Evolutionary conservation across 2,113 vertebrate genomes (phyloP).

Genomic region (Pomatorhinus ruficollis): DNA sequence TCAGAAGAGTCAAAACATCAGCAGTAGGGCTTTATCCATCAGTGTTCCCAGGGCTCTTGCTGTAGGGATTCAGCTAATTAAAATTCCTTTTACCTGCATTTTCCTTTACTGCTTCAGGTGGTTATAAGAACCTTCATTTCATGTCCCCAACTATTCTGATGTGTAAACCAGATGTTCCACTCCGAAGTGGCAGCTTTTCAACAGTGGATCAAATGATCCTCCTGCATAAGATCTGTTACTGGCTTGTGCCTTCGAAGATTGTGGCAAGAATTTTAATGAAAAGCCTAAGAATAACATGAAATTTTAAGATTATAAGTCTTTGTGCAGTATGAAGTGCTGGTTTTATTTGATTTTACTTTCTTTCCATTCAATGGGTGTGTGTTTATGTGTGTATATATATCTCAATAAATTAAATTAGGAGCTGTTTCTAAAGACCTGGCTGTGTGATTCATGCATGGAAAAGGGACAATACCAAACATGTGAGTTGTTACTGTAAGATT

Average conservation of each 20-base stretch:
- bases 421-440: not conserved
- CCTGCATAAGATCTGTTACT: not conserved
- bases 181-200: constrained; percentile 37
- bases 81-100: constrained; percentile 57
- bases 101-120: constrained; percentile 61
- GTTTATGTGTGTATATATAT: not conserved
- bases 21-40: not conserved
- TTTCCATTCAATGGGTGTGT: not conserved
- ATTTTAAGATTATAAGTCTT: not conserved
- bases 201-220: not conserved
- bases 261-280: not conserved
- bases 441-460: not conserved
- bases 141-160: constrained; percentile 9
- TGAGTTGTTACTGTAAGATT: not conserved
- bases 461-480: constrained; percentile 6
- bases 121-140: constrained; percentile 28
- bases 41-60: not conserved
- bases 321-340: not conserved
- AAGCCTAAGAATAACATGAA: not conserved
- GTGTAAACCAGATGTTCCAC: constrained; percentile 41
- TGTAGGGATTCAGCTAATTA: constrained; percentile 17
- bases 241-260: not conserved
- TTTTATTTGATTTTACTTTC: not conserved
- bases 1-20: not conserved
- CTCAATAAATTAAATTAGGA: not conserved